Conservation (phyloP, 1,140 invertebrate genomes). For the Rhizoglyphus robini region DNA sequence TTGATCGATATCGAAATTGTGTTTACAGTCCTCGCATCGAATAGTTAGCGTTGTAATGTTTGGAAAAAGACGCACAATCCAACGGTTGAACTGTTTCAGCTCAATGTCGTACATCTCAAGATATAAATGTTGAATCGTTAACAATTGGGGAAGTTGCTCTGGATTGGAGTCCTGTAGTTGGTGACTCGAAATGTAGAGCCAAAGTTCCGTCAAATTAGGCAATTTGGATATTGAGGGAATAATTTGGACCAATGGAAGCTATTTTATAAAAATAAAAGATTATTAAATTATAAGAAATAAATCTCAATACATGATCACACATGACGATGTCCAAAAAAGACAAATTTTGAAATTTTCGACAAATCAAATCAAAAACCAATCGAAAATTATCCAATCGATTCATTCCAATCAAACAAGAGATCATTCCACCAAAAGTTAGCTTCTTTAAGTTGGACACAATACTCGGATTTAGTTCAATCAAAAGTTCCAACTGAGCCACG, state of each 20-base stretch:
- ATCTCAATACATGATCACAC: too few species aligned
- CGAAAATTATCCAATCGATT: background rate
- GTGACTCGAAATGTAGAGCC: background rate
- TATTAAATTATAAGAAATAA: too few species aligned
- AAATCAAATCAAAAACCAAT: background rate
- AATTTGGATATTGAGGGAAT: background rate
- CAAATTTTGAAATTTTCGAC: background rate
- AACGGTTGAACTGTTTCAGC: background rate
- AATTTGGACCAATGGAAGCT: background rate
- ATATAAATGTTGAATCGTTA: background rate
- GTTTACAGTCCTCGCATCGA: too few species aligned
- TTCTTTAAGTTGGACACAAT: background rate
- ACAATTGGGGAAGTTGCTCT: background rate
- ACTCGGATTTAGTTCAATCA: background rate
- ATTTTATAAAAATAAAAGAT: too few species aligned
- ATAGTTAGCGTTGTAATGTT: background rate
- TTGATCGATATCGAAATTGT: too few species aligned
- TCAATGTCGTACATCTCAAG: background rate
- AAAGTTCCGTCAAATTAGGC: background rate
- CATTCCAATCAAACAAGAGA: too few species aligned
- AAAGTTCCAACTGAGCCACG: background rate
- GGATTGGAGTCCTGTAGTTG: background rate
- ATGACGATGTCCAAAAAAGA: background rate
- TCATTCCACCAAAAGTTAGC: background rate
- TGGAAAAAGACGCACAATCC: background rate